Conservation (phyloP, 2,113 vertebrate species). For the Glaucidium brasilianum region DNA sequence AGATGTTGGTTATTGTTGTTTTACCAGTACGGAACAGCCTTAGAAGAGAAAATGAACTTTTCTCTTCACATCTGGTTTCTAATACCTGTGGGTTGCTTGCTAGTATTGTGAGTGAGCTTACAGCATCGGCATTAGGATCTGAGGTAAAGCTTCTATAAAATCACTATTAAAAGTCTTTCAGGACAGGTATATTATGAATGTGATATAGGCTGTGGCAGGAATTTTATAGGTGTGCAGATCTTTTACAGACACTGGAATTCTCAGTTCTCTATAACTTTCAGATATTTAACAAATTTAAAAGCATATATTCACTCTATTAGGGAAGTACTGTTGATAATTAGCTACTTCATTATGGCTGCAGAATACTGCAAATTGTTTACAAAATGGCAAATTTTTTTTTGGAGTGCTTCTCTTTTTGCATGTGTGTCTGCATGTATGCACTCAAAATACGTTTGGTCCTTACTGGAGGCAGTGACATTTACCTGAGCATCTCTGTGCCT, state of each 20-base stretch:
- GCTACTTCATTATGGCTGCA: background rate
- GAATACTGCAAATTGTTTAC: background rate
- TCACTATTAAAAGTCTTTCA: background rate
- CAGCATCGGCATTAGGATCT: conserved; percentile 93
- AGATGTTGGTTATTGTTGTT: conserved; percentile 98
- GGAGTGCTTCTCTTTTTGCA: background rate
- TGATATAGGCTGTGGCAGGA: background rate
- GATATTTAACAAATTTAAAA: background rate
- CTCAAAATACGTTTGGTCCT: background rate
- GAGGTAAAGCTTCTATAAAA: conserved; percentile 78
- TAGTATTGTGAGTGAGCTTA: conserved; percentile 96
- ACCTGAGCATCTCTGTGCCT: background rate
- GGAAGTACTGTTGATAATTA: background rate
- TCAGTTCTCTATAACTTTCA: background rate
- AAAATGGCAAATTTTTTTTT: background rate
- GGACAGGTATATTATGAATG: background rate
- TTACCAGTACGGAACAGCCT: conserved; percentile 94
- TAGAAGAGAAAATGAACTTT: conserved; percentile 92
- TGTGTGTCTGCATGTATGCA: rapidly evolving
- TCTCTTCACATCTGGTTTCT: conserved; percentile 95
- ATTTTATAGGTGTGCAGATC: background rate
- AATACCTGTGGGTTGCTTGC: conserved; percentile 96
- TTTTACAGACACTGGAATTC: background rate
- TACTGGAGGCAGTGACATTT: background rate
- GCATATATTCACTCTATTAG: background rate